Conservation (phyloP, 1,140 invertebrate species). For the Drosophila guanche region DNA sequence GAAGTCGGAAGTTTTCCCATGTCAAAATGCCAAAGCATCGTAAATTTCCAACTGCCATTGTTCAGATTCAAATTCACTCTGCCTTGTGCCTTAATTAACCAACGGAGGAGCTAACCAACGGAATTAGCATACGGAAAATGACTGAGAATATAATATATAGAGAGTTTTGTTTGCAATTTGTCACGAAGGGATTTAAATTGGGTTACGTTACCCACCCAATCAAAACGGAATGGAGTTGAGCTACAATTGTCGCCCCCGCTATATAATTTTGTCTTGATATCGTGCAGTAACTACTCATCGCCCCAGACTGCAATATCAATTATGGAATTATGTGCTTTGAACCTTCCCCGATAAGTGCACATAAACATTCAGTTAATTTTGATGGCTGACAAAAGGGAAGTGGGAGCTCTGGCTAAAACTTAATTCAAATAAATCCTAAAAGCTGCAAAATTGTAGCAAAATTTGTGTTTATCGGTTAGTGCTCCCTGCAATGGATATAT, state of each 20-base stretch:
- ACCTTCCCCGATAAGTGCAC: too few relatives aligned
- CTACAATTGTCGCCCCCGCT: too few relatives aligned
- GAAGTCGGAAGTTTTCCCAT: constrained; percentile 52
- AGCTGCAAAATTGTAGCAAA: too few relatives aligned
- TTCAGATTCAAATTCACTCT: constrained; percentile 19
- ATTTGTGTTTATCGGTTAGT: too few relatives aligned
- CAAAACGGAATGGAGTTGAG: too few relatives aligned
- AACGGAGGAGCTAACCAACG: constrained; percentile 3
- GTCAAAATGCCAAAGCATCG: constrained; percentile 52
- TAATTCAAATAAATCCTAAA: too few relatives aligned
- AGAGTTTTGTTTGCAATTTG: constrained; percentile 33
- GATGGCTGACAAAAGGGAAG: too few relatives aligned
- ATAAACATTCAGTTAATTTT: too few relatives aligned
- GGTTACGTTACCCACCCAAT: constrained; percentile 1
- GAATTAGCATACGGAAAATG: constrained; percentile 34
- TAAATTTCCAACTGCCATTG: constrained; percentile 44
- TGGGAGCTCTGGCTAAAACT: too few relatives aligned
- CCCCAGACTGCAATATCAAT: constrained; percentile 25
- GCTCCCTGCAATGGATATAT: too few relatives aligned
- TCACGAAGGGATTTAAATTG: constrained; percentile 9
- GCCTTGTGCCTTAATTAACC: constrained; percentile 35
- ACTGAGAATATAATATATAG: constrained; percentile 7
- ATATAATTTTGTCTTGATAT: constrained; percentile 7
- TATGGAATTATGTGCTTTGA: constrained; percentile 7
- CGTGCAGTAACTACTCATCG: constrained; percentile 30